Evolutionary conservation across 1,140 invertebrate species (phyloP).

Genomic region (Cryptotermes secundus): DNA sequence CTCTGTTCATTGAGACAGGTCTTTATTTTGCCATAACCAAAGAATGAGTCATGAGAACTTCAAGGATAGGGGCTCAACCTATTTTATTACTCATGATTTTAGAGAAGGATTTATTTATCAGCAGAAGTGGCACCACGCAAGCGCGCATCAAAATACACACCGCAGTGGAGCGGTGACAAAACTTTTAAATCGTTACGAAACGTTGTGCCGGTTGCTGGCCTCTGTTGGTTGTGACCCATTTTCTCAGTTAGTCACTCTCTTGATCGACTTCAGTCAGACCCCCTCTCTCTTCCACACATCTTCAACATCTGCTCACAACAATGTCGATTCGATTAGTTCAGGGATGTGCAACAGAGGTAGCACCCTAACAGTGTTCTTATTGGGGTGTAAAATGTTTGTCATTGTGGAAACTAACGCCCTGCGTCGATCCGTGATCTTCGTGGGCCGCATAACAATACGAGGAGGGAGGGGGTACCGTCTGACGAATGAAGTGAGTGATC

Average conservation of each 20-base stretch:
- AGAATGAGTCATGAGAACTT: too few relatives aligned
- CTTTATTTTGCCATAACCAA: too few relatives aligned
- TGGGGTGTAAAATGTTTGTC: not conserved
- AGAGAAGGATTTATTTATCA: too few relatives aligned
- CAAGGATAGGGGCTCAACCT: too few relatives aligned
- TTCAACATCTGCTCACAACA: not conserved
- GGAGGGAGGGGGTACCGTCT: not conserved
- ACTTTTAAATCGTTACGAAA: not conserved
- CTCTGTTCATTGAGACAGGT: too few relatives aligned
- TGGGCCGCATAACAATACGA: not conserved
- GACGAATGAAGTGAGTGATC: not conserved
- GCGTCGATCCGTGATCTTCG: not conserved
- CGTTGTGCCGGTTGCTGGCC: not conserved
- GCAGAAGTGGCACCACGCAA: too few relatives aligned
- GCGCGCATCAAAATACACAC: too few relatives aligned
- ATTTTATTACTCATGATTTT: too few relatives aligned
- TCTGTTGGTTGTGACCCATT: slow-evolving; percentile 4
- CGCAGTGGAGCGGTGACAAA: not conserved
- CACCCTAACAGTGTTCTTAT: not conserved
- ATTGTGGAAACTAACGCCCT: not conserved
- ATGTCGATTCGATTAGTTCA: not conserved
- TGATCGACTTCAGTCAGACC: not conserved
- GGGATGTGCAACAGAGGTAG: not conserved
- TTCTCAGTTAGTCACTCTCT: not conserved
- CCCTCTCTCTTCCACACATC: not conserved